Conservation (phyloP, 2,888 invertebrate genomes). For the Cosmia trapezina region DNA sequence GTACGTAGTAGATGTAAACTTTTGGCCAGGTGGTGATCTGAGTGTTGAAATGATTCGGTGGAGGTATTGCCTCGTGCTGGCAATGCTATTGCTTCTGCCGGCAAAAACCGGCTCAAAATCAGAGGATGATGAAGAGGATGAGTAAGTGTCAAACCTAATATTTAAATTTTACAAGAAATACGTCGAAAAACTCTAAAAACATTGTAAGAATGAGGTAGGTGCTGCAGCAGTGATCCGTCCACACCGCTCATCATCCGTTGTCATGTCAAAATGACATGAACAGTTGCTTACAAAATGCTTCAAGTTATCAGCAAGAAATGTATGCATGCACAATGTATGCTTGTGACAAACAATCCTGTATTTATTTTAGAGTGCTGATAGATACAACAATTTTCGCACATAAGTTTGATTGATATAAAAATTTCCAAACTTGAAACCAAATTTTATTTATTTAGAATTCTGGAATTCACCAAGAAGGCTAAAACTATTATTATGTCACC, state of each 20-base stretch:
- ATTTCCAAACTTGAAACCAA: neutral
- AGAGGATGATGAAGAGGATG: constrained; percentile 79
- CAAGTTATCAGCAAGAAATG: neutral
- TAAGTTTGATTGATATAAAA: neutral
- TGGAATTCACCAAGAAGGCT: neutral
- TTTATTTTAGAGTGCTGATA: neutral
- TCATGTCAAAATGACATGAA: constrained; percentile 26
- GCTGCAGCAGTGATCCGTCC: neutral
- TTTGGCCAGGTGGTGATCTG: constrained; percentile 60
- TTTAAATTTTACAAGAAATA: neutral
- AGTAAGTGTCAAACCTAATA: constrained; percentile 66
- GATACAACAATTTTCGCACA: neutral
- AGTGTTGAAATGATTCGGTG: constrained; percentile 82
- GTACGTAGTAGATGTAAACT: constrained; percentile 67
- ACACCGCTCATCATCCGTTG: neutral
- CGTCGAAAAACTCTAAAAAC: neutral
- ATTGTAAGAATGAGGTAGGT: neutral
- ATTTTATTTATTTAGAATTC: neutral
- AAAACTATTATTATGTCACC: neutral
- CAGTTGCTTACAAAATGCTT: constrained; percentile 1
- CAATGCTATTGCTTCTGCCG: constrained; percentile 80
- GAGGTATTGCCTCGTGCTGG: constrained; percentile 80
- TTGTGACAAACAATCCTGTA: neutral
- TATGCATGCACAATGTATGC: neutral
- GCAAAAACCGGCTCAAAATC: constrained; percentile 71